Base-by-base conservation (phyloP, 2,113 vertebrate species). In the Porphyrio hochstetteri region DNA sequence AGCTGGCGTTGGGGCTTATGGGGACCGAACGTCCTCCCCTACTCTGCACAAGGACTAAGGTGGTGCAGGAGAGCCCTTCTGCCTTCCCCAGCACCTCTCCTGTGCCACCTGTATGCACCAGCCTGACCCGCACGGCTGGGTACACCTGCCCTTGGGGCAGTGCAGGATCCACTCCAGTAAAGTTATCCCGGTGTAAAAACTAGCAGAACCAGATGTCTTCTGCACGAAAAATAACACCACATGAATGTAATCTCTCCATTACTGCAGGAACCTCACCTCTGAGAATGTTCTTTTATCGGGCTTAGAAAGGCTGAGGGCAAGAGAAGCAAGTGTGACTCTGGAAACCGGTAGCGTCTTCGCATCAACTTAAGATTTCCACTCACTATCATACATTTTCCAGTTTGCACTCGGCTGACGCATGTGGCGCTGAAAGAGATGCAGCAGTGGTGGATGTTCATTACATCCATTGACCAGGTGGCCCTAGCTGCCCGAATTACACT, bases 401-500 rank as follows among this genome's bases (percentile, higher is more conserved):
- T 68, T 75, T 88, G 88, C 52, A 74, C 55, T 69, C 50, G 36
- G 38, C 18, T 87, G 77, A 88, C 28, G 28, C 61, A 80, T 2
- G 2, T 2, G 4, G 38, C 29, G 23, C 81, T 72, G 80, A 80
- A 69, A 86, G 90, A 83, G 92, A 74, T 50, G 56, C 42, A 42
- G 70, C 27, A 29, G 65, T 75, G 46, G 65, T 75, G 42, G 42
- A 59, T 72, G 44, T 67, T 89, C 77, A 74, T 55, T 92, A 31
- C 46, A 84, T 81, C 76, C 90, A 93, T 76, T 16, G 28, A 86
- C 72, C 93, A 94, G 78, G 72, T 95, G 93, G 86, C 90, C 57
- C 71, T 76, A 69, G 65, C 40, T 80, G 67, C 55, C 76, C 6
- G 7, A 46, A 80, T 82, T 61, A 79, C 60, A 33, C 82, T 96